Percentiles rank a stretch among this genome's conserved stretches.
phyloP scores from a whole-genome alignment of 2,797 vertebrate species.

The Delichon dasypus region DNA sequence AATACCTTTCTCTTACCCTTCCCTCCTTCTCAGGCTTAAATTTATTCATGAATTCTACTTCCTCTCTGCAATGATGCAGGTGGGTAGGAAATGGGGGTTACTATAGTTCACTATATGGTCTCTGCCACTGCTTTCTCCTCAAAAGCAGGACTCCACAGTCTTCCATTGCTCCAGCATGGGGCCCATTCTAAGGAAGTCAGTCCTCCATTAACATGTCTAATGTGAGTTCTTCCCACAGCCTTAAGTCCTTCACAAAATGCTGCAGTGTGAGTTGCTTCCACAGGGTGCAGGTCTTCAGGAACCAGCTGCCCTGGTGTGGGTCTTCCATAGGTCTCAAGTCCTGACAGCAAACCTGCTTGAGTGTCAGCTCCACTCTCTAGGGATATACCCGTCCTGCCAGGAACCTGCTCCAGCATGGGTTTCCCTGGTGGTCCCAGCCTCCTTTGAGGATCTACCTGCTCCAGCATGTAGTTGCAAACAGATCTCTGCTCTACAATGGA shows the following conservation, averaged over 20 bases:
- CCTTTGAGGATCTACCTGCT: neutral
- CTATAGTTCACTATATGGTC: no score
- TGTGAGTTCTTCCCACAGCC: neutral
- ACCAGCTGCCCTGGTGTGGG: rapidly evolving
- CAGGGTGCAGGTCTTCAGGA: neutral
- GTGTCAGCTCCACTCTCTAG: neutral
- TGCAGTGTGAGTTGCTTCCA: neutral
- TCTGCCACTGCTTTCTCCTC: rapidly evolving
- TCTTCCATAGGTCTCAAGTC: neutral
- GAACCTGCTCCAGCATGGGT: neutral
- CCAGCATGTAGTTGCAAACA: no score
- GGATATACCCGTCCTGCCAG: neutral
- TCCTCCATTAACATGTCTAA: neutral
- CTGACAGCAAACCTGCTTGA: neutral
- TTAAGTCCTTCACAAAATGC: neutral
- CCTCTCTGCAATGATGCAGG: rapidly evolving
- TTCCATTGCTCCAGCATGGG: neutral
- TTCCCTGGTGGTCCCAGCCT: neutral
- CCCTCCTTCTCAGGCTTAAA: neutral
- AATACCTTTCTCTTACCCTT: neutral
- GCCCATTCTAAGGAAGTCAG: neutral
- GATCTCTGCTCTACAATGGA: neutral
- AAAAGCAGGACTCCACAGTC: neutral
- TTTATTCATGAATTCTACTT: neutral
- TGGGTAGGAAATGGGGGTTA: neutral